These are phyloP conservation scores for Margarornis squamiger DNA, from an alignment of 2,797 vertebrate genomes.

Conservation along the genomic window DNA sequence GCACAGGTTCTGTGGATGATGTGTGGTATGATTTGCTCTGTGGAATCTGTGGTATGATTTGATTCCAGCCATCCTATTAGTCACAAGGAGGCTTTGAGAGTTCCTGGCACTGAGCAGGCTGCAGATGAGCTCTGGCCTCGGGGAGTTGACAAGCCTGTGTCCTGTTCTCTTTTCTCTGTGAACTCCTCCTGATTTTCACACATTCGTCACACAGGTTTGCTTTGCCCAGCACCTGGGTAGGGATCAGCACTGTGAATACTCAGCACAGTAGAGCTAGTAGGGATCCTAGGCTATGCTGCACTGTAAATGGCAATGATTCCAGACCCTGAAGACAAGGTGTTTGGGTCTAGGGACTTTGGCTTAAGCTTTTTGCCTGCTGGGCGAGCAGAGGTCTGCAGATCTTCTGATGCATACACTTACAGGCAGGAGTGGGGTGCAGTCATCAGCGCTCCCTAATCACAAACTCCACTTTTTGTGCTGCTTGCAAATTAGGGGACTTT, in stretches of 20 bases:
- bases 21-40: neutral
- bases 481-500: conserved; percentile 61
- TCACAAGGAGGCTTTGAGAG: neutral
- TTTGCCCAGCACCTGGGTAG: neutral
- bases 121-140: neutral
- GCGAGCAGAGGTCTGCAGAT: neutral
- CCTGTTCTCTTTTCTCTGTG: neutral
- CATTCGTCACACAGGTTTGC: neutral
- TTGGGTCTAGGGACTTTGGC: neutral
- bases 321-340: neutral
- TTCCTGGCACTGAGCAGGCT: neutral
- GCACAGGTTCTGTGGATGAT: neutral
- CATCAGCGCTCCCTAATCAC: neutral
- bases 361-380: neutral
- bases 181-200: neutral
- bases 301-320: neutral
- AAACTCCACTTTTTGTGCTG: neutral
- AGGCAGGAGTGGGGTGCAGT: neutral
- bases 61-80: neutral
- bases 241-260: neutral
- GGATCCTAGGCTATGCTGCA: neutral
- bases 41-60: neutral
- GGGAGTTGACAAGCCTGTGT: neutral
- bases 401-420: neutral
- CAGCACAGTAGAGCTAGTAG: neutral